Evolutionary conservation across 2,888 invertebrate species (phyloP).

Genomic region (Troides oblongomaculatus): DNA sequence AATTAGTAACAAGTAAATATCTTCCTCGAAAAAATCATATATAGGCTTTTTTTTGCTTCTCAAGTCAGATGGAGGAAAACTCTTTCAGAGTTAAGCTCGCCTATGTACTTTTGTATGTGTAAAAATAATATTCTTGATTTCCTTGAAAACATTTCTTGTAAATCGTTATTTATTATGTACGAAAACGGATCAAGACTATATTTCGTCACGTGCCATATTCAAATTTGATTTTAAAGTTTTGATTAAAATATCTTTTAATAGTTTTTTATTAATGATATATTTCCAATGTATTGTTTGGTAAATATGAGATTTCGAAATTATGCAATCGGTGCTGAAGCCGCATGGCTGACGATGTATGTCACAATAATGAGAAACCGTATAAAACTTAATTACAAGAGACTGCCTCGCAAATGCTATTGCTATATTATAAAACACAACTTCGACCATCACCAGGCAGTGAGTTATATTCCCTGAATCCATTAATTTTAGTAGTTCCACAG

Average conservation of each 20-base stretch:
- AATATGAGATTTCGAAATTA: background rate
- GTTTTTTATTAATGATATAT: background rate
- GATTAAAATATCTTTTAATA: background rate
- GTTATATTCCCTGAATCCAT: background rate
- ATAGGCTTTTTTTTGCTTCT: too few species aligned
- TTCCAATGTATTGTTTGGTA: background rate
- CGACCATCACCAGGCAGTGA: background rate
- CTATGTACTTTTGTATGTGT: too few species aligned
- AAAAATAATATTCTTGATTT: background rate
- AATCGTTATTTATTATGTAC: background rate
- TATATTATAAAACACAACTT: background rate
- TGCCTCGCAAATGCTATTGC: background rate
- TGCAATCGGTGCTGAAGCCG: background rate
- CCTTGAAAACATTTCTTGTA: background rate
- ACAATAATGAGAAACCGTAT: background rate
- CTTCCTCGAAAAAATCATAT: too few species aligned
- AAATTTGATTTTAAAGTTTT: background rate
- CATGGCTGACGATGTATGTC: background rate
- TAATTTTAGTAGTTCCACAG: too few species aligned
- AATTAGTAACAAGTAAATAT: too few species aligned
- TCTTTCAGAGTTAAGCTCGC: too few species aligned
- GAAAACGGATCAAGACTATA: background rate
- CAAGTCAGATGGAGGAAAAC: too few species aligned
- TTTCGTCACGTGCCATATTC: background rate
- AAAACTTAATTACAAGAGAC: background rate